These are phyloP conservation scores for Lemur catta DNA, from an alignment of 2,797 vertebrate species.

Conservation along the genomic window DNA sequence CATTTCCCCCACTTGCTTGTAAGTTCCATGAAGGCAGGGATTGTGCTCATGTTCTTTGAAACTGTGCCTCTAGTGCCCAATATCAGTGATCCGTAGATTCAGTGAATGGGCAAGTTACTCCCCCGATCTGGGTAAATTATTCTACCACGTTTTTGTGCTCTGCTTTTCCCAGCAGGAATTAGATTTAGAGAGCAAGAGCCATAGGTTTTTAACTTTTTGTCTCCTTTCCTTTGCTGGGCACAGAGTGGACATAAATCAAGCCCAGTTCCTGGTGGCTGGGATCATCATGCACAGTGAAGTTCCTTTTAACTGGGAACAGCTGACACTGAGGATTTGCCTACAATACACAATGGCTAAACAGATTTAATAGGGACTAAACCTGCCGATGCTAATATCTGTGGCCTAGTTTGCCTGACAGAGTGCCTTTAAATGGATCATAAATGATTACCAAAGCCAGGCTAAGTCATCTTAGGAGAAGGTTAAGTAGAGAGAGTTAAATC, in stretches of 20 bases:
- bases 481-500: background rate
- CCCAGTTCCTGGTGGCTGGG: background rate
- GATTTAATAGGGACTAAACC: background rate
- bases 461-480: background rate
- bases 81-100: background rate
- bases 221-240: background rate
- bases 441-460: background rate
- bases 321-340: background rate
- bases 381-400: background rate
- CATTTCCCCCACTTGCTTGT: background rate
- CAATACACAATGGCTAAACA: background rate
- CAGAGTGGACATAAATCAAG: background rate
- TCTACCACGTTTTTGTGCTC: background rate
- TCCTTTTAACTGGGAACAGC: background rate
- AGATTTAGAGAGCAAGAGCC: background rate
- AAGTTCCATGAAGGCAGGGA: background rate
- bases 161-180: background rate
- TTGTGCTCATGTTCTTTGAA: background rate
- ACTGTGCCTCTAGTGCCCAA: background rate
- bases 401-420: background rate
- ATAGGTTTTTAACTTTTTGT: background rate
- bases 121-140: background rate
- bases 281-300: background rate
- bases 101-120: background rate
- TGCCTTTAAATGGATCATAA: constrained; percentile 1